A percentile compares a stretch with the other conserved stretches of the same genome.
Conservation (phyloP, 1,140 invertebrate genomes). For the Oscheius sp. region DNA sequence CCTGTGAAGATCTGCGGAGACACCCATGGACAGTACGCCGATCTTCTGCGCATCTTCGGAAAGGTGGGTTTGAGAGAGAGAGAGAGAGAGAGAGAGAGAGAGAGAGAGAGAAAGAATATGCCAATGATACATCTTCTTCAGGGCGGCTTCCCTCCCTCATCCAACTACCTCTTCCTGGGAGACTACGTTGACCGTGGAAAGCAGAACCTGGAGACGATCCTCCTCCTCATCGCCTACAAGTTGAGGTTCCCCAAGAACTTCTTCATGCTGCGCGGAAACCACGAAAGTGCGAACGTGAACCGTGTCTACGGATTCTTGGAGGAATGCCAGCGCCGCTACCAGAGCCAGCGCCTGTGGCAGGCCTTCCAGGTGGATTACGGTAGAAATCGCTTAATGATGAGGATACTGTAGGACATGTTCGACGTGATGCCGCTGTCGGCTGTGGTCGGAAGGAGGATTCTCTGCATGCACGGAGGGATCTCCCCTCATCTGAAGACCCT, state of each 20-base stretch:
- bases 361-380: conserved; percentile 7
- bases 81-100: too few species aligned
- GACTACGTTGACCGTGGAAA: conserved; percentile 31
- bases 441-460: conserved; percentile 13
- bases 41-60: conserved; percentile 61
- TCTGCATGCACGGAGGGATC: conserved; percentile 26
- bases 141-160: not conserved
- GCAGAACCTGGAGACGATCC: not conserved
- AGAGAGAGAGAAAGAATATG: too few species aligned
- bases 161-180: conserved; percentile 3
- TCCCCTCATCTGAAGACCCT: conserved; percentile 7
- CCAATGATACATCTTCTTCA: too few species aligned
- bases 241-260: conserved; percentile 1
- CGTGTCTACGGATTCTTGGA: conserved; percentile 13
- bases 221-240: not conserved
- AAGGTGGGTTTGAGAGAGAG: too few species aligned
- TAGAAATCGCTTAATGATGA: not conserved
- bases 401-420: conserved; percentile 12
- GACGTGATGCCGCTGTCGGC: conserved; percentile 17
- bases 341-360: conserved; percentile 8
- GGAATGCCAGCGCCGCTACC: not conserved
- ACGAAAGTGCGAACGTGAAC: conserved; percentile 59
- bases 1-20: conserved; percentile 65
- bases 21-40: conserved; percentile 36
- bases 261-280: conserved; percentile 65